Percentiles rank a stretch among this genome's conserved stretches.
Conservation (phyloP, 1,140 invertebrate species). For the Calliphora vicina region DNA sequence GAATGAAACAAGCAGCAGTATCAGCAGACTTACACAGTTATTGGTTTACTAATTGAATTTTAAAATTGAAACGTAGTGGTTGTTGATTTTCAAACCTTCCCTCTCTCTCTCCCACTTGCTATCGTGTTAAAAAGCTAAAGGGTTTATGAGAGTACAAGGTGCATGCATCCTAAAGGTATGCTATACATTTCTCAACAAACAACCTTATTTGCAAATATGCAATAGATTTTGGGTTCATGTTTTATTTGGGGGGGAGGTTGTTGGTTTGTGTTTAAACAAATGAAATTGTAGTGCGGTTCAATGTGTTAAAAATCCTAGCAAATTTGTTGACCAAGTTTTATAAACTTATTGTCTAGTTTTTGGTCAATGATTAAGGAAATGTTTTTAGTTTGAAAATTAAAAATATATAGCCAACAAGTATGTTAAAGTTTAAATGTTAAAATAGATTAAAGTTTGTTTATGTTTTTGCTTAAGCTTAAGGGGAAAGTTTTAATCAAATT, state of each 20-base stretch:
- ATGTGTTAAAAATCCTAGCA: not conserved
- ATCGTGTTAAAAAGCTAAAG: no score
- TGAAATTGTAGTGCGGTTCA: not conserved
- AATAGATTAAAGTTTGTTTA: no score
- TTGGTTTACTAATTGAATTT: constrained; percentile 1
- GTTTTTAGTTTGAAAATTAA: no score
- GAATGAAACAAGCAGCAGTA: not conserved
- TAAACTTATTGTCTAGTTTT: no score
- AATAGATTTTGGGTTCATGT: not conserved
- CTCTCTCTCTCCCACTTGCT: not conserved
- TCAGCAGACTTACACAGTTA: not conserved
- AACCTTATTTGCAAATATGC: not conserved
- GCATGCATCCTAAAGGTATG: not conserved
- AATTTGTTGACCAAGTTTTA: not conserved
- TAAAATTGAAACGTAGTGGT: not conserved
- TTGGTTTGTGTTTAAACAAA: not conserved
- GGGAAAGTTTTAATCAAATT: no score
- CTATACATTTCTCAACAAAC: not conserved
- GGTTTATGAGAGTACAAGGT: not conserved
- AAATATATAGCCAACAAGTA: no score
- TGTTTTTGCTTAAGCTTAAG: no score
- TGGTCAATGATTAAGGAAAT: no score
- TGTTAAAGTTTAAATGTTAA: no score
- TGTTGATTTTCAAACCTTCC: not conserved
- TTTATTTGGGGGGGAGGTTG: no score